phyloP scores from a whole-genome alignment of 2,797 vertebrate genomes.

The Mormyrops boulengeri region DNA sequence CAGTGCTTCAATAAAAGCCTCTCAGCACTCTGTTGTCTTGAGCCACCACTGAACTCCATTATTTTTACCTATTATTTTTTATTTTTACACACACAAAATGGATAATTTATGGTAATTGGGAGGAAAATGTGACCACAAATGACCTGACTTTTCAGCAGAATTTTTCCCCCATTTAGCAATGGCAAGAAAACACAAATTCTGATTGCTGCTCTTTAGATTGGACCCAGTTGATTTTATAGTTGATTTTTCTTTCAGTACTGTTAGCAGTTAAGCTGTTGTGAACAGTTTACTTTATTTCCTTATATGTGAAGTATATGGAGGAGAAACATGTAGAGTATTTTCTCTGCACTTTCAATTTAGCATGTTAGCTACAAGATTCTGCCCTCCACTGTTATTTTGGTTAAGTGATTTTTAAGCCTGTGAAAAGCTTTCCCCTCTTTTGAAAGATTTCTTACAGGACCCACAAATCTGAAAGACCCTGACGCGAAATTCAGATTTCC shows the following conservation, averaged over 20 bases:
- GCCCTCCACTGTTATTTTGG: neutral
- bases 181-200: neutral
- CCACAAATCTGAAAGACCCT: constrained; percentile 87
- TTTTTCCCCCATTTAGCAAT: neutral
- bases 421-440: neutral
- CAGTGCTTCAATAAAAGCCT: neutral
- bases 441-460: constrained; percentile 89
- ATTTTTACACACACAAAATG: neutral
- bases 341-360: neutral
- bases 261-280: neutral
- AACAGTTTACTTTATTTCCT: neutral
- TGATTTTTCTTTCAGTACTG: neutral
- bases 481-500: constrained; percentile 93
- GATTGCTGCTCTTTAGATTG: neutral
- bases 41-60: neutral
- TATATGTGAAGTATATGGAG: neutral
- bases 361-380: neutral
- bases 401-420: neutral
- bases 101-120: neutral
- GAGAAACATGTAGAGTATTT: neutral
- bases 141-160: neutral
- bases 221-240: neutral
- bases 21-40: neutral
- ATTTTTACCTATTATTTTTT: neutral
- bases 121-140: neutral